Evolutionary conservation across 2,888 invertebrate genomes (phyloP).

Genomic region (Aelia acuminata): DNA sequence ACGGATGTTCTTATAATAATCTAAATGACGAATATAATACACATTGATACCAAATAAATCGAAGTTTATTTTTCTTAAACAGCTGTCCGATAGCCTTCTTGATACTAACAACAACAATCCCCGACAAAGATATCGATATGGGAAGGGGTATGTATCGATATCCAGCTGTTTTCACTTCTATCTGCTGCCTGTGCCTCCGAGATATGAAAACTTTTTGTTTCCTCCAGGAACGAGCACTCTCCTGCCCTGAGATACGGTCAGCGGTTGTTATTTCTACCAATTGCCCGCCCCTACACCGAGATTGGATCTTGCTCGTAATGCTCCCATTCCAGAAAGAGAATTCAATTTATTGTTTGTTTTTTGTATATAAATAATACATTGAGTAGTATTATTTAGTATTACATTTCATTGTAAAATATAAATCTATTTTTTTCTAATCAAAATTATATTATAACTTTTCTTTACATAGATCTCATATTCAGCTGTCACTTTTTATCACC

Average conservation of each 20-base stretch:
- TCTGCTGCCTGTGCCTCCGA: background rate
- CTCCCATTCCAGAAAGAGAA: background rate
- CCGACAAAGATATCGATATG: background rate
- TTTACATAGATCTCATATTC: too few species aligned
- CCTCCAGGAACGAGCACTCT: background rate
- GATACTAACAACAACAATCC: background rate
- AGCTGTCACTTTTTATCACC: too few species aligned
- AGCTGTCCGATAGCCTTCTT: too few species aligned
- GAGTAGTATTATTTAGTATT: too few species aligned
- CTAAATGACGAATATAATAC: too few species aligned
- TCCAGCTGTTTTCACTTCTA: background rate
- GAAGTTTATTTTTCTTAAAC: background rate
- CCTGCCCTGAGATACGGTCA: background rate
- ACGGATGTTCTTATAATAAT: too few species aligned
- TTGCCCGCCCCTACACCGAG: background rate
- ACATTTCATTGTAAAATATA: too few species aligned
- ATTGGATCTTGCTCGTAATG: background rate
- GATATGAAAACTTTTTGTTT: constrained; percentile 8
- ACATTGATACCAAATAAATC: too few species aligned
- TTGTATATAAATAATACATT: background rate
- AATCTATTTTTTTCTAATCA: too few species aligned
- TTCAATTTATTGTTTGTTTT: background rate
- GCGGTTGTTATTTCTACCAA: background rate
- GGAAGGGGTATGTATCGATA: background rate
- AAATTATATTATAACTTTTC: too few species aligned